Conservation (phyloP, 2,888 invertebrate genomes). For the Melanchra persicariae region DNA sequence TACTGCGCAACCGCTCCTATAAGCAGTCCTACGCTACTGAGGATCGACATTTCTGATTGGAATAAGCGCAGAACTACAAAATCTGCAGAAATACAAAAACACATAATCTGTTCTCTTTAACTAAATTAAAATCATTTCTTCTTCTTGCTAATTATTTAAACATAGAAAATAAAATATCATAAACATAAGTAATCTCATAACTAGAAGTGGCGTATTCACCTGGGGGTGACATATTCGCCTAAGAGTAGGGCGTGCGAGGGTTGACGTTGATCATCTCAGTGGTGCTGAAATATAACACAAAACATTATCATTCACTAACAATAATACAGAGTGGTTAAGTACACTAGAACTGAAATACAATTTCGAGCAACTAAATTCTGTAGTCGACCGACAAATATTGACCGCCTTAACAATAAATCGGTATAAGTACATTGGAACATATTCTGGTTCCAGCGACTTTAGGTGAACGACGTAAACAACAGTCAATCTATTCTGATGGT, state of each 20-base stretch:
- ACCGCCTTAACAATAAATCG: background rate
- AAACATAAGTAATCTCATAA: conserved; percentile 14
- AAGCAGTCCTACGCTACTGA: background rate
- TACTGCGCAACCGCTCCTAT: background rate
- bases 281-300: conserved; percentile 92
- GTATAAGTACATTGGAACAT: background rate
- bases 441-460: background rate
- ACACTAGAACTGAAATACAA: conserved; percentile 9
- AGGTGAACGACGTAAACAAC: background rate
- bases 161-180: conserved; percentile 5
- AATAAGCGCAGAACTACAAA: background rate
- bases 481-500: background rate
- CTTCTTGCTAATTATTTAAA: conserved; percentile 11
- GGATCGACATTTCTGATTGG: background rate
- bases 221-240: conserved; percentile 68
- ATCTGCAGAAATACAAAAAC: background rate
- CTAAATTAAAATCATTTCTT: background rate
- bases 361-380: background rate
- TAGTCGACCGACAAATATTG: background rate
- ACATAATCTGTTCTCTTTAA: background rate
- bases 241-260: conserved; percentile 96
- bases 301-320: conserved; percentile 1
- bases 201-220: conserved; percentile 23
- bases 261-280: conserved; percentile 98
- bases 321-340: background rate